Evolutionary conservation across 2,113 vertebrate species (phyloP).

Genomic region (Sinocyclocheilus grahami): DNA sequence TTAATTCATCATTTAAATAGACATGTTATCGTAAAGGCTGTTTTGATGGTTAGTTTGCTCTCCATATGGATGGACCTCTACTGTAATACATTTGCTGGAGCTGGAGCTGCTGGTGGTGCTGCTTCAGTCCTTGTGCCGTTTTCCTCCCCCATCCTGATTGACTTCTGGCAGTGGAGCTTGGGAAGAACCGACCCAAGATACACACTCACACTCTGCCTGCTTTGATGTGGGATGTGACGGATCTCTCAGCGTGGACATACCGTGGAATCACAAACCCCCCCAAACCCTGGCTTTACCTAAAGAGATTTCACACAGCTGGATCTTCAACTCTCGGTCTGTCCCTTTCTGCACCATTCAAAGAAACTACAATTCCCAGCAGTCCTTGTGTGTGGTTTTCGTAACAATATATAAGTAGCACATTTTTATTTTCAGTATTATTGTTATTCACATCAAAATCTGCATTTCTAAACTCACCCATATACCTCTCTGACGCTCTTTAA

Average conservation of each 20-base stretch:
- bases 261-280: constrained; percentile 74
- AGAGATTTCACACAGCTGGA: constrained; percentile 72
- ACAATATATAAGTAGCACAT: background rate
- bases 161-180: constrained; percentile 33
- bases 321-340: constrained; percentile 62
- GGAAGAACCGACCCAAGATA: constrained; percentile 44
- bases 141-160: constrained; percentile 27
- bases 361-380: constrained; percentile 72
- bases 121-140: constrained; percentile 16
- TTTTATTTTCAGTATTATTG: background rate
- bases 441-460: background rate
- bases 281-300: constrained; percentile 78
- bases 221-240: constrained; percentile 80
- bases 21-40: background rate
- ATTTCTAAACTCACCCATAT: constrained; percentile 1
- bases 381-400: constrained; percentile 21
- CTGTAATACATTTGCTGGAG: constrained; percentile 5
- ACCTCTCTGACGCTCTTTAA: background rate
- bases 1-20: background rate
- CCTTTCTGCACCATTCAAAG: constrained; percentile 56
- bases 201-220: constrained; percentile 47
- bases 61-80: background rate
- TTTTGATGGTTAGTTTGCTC: background rate
- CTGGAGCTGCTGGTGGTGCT: constrained; percentile 13
- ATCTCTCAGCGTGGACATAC: constrained; percentile 76